Percentiles rank a stretch among this genome's conserved stretches.
These are phyloP conservation scores for Ammodytes dubius DNA, from an alignment of 2,113 vertebrate species.

Conservation along the genomic window DNA sequence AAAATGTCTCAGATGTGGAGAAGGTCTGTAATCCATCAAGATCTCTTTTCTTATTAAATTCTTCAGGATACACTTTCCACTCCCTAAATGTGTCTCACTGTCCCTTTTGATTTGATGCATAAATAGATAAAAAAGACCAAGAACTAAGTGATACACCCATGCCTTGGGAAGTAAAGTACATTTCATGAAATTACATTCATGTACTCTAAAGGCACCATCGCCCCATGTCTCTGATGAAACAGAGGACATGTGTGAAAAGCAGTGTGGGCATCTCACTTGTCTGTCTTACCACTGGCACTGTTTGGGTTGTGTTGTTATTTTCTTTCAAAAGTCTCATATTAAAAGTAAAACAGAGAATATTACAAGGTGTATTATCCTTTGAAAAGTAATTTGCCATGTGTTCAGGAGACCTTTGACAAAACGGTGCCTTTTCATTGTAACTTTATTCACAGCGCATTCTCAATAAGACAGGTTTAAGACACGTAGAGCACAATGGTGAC, in stretches of 20 bases:
- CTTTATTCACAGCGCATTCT: background rate
- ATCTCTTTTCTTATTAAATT: slow-evolving; percentile 89
- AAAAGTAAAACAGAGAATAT: background rate
- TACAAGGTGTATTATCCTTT: slow-evolving; percentile 8
- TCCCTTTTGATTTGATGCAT: slow-evolving; percentile 85
- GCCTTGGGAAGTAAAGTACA: slow-evolving; percentile 58
- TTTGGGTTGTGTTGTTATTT: background rate
- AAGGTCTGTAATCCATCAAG: slow-evolving; percentile 88
- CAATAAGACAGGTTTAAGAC: slow-evolving; percentile 5
- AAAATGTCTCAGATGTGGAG: slow-evolving; percentile 86
- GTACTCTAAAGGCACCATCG: slow-evolving; percentile 28
- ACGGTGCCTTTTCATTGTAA: slow-evolving; percentile 2
- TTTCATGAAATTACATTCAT: slow-evolving; percentile 67
- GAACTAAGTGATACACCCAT: slow-evolving; percentile 74
- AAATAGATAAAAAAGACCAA: slow-evolving; percentile 81
- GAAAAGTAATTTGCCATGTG: background rate
- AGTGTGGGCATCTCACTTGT: background rate
- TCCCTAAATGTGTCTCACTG: slow-evolving; percentile 81
- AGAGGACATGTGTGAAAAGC: background rate
- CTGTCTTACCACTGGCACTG: background rate
- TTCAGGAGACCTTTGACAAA: background rate
- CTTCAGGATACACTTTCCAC: slow-evolving; percentile 86
- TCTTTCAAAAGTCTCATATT: background rate
- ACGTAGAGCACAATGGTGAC: background rate
- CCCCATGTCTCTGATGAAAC: background rate